Conservation (phyloP, 2,797 vertebrate genomes). For the Rhynchonycteris naso region DNA sequence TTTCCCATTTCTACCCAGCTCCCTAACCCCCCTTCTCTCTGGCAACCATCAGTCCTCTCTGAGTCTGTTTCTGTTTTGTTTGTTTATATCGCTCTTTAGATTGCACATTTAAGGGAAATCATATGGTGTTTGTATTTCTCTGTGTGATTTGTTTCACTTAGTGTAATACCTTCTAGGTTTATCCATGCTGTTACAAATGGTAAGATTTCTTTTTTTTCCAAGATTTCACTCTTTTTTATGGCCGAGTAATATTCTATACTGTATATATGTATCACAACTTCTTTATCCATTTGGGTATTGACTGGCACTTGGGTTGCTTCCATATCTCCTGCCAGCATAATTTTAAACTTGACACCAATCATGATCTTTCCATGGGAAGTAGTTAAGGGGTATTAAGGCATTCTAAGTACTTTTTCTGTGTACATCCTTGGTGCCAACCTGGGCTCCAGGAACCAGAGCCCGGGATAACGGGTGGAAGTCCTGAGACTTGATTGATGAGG, state of each 20-base stretch:
- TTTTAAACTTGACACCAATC: conserved; percentile 92
- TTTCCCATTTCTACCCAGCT: too few species aligned
- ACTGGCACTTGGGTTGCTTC: neutral
- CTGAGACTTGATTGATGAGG: neutral
- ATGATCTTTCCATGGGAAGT: conserved; percentile 88
- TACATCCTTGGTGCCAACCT: conserved; percentile 86
- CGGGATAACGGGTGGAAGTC: neutral
- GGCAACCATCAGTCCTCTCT: too few species aligned
- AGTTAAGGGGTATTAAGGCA: conserved; percentile 90
- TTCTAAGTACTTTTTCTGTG: conserved; percentile 90
- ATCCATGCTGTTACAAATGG: too few species aligned
- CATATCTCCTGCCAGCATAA: conserved; percentile 83
- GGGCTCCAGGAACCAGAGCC: neutral
- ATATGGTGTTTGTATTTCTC: neutral
- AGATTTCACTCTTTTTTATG: too few species aligned
- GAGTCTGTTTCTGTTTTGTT: too few species aligned
- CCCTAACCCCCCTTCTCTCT: too few species aligned
- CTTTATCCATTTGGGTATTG: neutral
- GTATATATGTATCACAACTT: too few species aligned
- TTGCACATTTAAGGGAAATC: neutral
- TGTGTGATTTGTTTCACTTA: neutral
- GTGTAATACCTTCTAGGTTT: neutral
- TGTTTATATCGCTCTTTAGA: neutral
- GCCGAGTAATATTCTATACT: too few species aligned
- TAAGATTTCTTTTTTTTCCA: too few species aligned